These are phyloP conservation scores for Mus caroli DNA, from an alignment of 2,797 vertebrate species.

Conservation along the genomic window DNA sequence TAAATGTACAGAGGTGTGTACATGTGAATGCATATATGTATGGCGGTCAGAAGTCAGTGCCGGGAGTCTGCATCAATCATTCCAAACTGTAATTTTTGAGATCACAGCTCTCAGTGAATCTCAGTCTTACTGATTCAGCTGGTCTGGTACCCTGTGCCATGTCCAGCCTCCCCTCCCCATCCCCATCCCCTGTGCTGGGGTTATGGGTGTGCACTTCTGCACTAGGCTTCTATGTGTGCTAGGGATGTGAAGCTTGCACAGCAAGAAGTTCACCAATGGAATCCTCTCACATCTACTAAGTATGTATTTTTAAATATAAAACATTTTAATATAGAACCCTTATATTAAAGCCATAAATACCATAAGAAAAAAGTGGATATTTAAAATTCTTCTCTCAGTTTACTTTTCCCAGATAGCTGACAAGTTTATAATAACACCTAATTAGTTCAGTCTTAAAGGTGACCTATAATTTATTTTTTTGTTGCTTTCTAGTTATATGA, in stretches of 20 bases:
- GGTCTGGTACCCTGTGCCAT: fast-evolving
- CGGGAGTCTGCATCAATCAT: background rate
- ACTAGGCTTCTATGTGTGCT: background rate
- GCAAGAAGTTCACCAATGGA: background rate
- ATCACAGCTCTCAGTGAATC: background rate
- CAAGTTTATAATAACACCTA: slow-evolving; percentile 15
- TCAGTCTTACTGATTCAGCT: background rate
- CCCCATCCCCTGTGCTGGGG: background rate
- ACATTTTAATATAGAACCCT: slow-evolving; percentile 76
- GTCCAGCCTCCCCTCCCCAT: background rate
- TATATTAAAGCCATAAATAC: slow-evolving; percentile 63
- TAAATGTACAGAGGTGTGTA: background rate
- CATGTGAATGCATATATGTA: background rate
- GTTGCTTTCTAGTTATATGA: slow-evolving; percentile 25
- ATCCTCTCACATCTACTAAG: background rate
- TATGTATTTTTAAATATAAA: slow-evolving; percentile 78
- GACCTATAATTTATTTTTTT: slow-evolving; percentile 13
- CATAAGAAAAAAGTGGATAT: slow-evolving; percentile 35
- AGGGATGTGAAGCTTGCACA: background rate
- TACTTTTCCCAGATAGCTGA: background rate
- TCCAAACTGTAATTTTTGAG: background rate
- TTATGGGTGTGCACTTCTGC: background rate
- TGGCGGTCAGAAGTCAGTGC: background rate
- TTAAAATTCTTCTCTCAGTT: slow-evolving; percentile 12
- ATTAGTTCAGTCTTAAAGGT: slow-evolving; percentile 15